Conservation (phyloP, 2,888 invertebrate species). For the Aspidiotus destructor region DNA sequence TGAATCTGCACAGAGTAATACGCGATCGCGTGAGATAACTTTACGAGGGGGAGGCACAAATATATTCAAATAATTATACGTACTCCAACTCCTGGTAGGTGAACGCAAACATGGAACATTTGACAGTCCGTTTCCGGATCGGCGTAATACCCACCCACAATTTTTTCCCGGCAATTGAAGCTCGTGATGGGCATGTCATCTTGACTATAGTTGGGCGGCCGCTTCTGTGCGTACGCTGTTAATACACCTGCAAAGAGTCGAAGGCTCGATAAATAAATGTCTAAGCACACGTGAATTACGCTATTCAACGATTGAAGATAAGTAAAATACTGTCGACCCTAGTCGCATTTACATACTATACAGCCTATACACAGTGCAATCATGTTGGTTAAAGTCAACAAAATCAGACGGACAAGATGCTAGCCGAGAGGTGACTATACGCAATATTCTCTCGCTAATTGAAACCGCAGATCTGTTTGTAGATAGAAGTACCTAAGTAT, state of each 20-base stretch:
- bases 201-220: constrained; percentile 46
- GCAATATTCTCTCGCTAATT: too few relatives aligned
- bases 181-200: constrained; percentile 63
- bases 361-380: too few relatives aligned
- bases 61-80: constrained; percentile 25
- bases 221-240: constrained; percentile 41
- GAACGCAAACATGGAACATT: constrained; percentile 79
- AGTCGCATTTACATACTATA: too few relatives aligned
- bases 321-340: too few relatives aligned
- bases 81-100: constrained; percentile 55
- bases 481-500: too few relatives aligned
- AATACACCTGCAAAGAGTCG: constrained; percentile 12
- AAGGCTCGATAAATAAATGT: not conserved
- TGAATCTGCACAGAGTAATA: constrained; percentile 48
- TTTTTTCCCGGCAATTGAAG: constrained; percentile 73
- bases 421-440: too few relatives aligned
- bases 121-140: constrained; percentile 75
- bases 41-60: not conserved
- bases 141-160: constrained; percentile 76
- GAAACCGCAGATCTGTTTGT: too few relatives aligned
- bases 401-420: too few relatives aligned
- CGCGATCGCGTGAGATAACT: not conserved
- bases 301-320: too few relatives aligned
- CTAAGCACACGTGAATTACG: too few relatives aligned
- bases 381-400: too few relatives aligned